Evolutionary conservation across 2,797 vertebrate species (phyloP).

Genomic region (Ctenopoma multispine): DNA sequence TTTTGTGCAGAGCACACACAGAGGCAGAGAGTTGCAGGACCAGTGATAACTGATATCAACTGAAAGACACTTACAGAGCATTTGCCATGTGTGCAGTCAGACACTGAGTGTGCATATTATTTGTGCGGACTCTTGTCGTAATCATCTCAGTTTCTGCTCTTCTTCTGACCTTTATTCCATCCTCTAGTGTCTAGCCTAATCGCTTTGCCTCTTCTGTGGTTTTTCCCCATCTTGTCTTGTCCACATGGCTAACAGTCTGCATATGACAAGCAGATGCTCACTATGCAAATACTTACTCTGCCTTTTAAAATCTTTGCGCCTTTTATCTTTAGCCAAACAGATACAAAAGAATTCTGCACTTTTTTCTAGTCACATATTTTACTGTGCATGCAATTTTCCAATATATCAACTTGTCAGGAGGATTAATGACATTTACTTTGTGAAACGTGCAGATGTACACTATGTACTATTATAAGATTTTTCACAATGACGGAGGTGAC

Average conservation of each 20-base stretch:
- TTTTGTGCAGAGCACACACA: conserved; percentile 48
- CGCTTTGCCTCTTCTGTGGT: conserved; percentile 7
- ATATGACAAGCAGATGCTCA: conserved; percentile 77
- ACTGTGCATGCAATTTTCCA: conserved; percentile 57
- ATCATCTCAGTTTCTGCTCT: conserved; percentile 17
- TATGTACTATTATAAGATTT: conserved; percentile 49
- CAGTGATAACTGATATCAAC: conserved; percentile 71
- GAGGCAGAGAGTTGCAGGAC: conserved; percentile 32
- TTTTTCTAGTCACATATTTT: conserved; percentile 53
- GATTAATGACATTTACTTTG: conserved; percentile 72
- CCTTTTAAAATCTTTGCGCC: conserved; percentile 47
- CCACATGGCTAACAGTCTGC: conserved; percentile 53
- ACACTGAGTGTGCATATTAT: conserved; percentile 53
- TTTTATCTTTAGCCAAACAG: conserved; percentile 78
- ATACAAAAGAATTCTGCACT: conserved; percentile 67
- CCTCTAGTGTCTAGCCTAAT: conserved; percentile 19
- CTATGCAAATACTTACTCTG: conserved; percentile 4
- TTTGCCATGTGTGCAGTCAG: conserved; percentile 61
- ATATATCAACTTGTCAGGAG: conserved; percentile 69
- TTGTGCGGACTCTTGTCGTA: conserved; percentile 47
- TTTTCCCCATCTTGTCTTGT: conserved; percentile 11
- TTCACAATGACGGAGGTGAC: conserved; percentile 54
- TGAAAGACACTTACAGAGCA: conserved; percentile 64
- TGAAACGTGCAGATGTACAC: conserved; percentile 40
- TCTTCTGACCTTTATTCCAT: conserved; percentile 3